Evolutionary conservation across 92 coral and sea anemone genomes (phyloP).

Genomic region (Bergia puertoricense): DNA sequence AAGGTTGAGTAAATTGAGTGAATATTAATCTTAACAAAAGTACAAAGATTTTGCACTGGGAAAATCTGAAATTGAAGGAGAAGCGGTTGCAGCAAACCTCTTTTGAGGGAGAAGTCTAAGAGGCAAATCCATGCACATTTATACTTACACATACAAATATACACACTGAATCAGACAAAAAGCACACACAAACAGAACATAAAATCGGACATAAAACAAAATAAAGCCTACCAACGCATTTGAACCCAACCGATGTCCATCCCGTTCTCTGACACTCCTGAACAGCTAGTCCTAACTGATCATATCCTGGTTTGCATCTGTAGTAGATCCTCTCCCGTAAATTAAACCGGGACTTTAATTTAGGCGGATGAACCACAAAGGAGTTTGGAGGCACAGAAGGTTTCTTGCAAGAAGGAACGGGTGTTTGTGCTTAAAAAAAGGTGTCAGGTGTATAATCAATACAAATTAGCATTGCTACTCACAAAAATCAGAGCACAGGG

Average conservation of each 20-base stretch:
- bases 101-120: no score
- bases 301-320: slow-evolving; percentile 1
- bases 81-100: no score
- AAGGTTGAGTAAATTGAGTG: no score
- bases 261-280: slow-evolving; percentile 10
- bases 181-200: background rate
- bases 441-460: background rate
- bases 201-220: background rate
- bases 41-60: no score
- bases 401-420: background rate
- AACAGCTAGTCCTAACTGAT: slow-evolving; percentile 1
- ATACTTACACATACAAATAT: no score
- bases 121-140: no score
- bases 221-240: background rate
- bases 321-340: slow-evolving; percentile 13
- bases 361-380: background rate
- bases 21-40: no score
- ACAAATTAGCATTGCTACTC: no score
- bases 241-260: slow-evolving; percentile 6
- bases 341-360: background rate
- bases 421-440: slow-evolving; percentile 6
- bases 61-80: no score
- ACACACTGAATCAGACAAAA: no score
- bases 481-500: no score
- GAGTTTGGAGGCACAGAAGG: slow-evolving; percentile 6